Evolutionary conservation across 2,797 vertebrate species (phyloP).

Genomic region (Semaprochilodus insignis): DNA sequence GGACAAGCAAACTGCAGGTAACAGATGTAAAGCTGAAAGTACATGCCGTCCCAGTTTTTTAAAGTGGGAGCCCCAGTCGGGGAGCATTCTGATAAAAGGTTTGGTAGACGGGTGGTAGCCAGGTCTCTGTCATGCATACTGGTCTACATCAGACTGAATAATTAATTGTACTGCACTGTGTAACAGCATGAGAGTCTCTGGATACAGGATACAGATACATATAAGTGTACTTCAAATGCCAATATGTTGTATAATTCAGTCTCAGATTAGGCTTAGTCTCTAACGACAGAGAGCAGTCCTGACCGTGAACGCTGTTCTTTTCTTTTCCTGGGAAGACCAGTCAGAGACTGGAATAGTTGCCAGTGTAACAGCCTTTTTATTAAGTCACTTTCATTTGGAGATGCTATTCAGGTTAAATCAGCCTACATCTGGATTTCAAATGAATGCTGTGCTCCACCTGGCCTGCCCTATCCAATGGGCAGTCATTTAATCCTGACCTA

Average conservation of each 20-base stretch:
- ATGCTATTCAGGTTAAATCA: background rate
- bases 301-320: background rate
- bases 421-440: background rate
- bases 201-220: too few species aligned
- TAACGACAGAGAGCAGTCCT: background rate
- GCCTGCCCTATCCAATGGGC: background rate
- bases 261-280: too few species aligned
- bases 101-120: background rate
- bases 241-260: background rate
- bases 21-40: background rate
- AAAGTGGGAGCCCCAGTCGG: background rate
- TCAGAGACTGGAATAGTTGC: too few species aligned
- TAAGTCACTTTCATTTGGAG: background rate
- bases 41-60: background rate
- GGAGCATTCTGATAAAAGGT: background rate
- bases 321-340: background rate
- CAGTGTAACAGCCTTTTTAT: background rate
- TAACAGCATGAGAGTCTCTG: background rate
- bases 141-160: background rate
- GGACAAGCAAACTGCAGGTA: background rate
- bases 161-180: background rate
- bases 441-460: background rate
- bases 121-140: background rate
- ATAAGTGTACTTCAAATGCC: background rate
- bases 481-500: conserved; percentile 36